Percentiles rank a stretch among this genome's conserved stretches.
These are phyloP conservation scores for Hydrophis major DNA, from an alignment of 2,797 vertebrate genomes.

Conservation along the genomic window DNA sequence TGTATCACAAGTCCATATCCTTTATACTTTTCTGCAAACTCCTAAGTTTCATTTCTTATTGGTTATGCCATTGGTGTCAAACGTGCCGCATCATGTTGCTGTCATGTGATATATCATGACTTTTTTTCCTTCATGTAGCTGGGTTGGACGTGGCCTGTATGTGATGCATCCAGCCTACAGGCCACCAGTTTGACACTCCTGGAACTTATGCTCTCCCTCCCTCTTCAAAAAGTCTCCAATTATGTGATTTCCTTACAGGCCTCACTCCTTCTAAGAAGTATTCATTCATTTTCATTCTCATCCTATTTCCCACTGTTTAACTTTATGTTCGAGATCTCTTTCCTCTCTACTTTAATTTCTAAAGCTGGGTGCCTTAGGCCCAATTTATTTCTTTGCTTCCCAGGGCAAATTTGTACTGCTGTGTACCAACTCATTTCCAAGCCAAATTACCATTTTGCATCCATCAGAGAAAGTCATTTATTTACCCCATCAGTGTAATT, in stretches of 20 bases:
- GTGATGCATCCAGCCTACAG: accelerated
- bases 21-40: not conserved
- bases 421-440: not conserved
- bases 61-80: not conserved
- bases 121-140: no score
- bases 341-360: not conserved
- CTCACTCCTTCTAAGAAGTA: not conserved
- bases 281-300: not conserved
- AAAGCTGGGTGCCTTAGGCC: not conserved
- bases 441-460: not conserved
- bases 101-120: no score
- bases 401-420: not conserved
- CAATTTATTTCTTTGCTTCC: not conserved
- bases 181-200: no score
- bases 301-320: not conserved
- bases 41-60: not conserved
- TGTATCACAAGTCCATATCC: not conserved
- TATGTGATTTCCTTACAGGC: not conserved
- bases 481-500: not conserved
- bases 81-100: accelerated
- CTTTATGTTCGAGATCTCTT: not conserved
- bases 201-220: not conserved
- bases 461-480: not conserved
- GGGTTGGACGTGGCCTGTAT: no score
- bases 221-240: not conserved